Base-by-base conservation (phyloP, 2,797 vertebrate species). In the Hippoglossus hippoglossus region DNA sequence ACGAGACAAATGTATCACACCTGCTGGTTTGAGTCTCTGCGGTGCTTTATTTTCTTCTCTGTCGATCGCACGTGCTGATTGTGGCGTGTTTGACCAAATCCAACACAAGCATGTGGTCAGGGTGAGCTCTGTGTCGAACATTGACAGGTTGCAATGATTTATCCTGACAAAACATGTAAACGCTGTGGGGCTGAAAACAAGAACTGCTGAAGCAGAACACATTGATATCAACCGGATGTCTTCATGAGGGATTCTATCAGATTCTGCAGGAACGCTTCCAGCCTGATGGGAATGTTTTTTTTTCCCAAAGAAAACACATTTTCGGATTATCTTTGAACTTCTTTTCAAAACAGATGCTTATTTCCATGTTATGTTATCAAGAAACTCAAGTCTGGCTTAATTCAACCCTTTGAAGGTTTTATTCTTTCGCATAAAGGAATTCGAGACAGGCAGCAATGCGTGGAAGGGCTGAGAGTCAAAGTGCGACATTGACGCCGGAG, bases 331-430 rank as follows among this genome's bases (percentile, higher is more conserved):
- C 24, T 1, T 54, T 60, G 54, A 74, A 71, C 66, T 51, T 69
- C n/a, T 75, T 81, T 63, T 54, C 52, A 36, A 65, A 64, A 55
- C 71, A 75, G 74, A 81, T 84, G 67, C 69, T 59, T 62, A 74
- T 83, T 68, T 77, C 59, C 18, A 24, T 53, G 56, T 63, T 68
- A 31, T 21, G 31, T 67, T 68, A 24, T 6, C n/a, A 1, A 49
- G 49, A 60, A 59, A 71, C 67, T 52, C 1, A 60, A 65, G 21
- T 65, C 31, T 22, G 70, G 46, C 55, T 65, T 58, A 13, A 39
- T 39, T 39, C 36, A 39, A 39, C 36, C 36, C 36, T 39, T 72
- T 85, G 73, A 82, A 75, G 68, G 46, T 73, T 55, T 50, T 66
- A 5, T 39, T 39, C 11, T 54, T 63, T 28, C 2, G 49, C 68